phyloP scores from a whole-genome alignment of 2,888 invertebrate genomes.

The Diaprepes abbreviatus region DNA sequence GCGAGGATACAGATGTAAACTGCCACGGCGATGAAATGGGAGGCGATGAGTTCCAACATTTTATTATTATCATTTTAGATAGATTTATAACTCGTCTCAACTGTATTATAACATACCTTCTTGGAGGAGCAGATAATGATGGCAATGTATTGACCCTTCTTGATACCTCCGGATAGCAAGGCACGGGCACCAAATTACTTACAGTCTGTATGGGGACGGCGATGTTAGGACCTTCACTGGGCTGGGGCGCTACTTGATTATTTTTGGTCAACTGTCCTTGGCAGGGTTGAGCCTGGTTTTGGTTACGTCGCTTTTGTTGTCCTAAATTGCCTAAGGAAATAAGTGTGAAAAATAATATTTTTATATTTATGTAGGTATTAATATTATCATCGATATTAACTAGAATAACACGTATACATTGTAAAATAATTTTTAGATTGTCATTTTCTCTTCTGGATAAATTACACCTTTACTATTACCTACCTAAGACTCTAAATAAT shows the following conservation, averaged over 20 bases:
- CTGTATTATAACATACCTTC: conserved; percentile 56
- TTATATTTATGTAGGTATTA: no score
- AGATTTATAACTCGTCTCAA: not conserved
- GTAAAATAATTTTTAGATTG: no score
- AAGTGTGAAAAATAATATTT: no score
- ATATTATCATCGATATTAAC: no score
- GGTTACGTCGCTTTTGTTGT: conserved; percentile 55
- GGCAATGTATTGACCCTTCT: conserved; percentile 57
- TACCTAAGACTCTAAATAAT: conserved; percentile 64
- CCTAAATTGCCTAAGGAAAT: conserved; percentile 58
- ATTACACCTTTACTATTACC: no score
- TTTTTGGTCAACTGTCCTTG: conserved; percentile 56
- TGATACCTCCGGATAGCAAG: conserved; percentile 62
- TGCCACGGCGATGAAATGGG: no score
- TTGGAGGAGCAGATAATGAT: conserved; percentile 65
- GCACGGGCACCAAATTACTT: conserved; percentile 71
- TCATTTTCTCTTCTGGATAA: no score
- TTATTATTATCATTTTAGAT: not conserved
- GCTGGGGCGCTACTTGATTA: conserved; percentile 66
- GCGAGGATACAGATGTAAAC: no score
- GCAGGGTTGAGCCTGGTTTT: conserved; percentile 50
- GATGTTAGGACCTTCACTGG: conserved; percentile 53
- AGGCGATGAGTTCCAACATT: not conserved
- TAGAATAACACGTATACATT: no score
- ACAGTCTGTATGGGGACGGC: conserved; percentile 70